A percentile compares a stretch with the other conserved stretches of the same genome.
Conservation (phyloP, 1,140 invertebrate genomes). For the Oryzaephilus surinamensis region DNA sequence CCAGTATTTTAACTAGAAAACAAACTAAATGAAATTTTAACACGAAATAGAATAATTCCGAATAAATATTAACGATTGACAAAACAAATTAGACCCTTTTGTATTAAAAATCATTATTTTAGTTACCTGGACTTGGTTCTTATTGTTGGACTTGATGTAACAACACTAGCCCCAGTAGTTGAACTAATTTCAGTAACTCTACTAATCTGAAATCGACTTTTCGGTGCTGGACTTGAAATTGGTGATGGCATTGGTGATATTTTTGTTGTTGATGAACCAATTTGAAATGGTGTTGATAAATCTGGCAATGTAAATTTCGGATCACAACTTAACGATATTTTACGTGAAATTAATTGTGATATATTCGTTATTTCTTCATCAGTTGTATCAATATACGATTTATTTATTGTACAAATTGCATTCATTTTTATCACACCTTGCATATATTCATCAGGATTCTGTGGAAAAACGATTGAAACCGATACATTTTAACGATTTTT, state of each 20-base stretch:
- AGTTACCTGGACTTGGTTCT: too few species aligned
- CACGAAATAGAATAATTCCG: too few species aligned
- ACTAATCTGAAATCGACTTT: conserved; percentile 21
- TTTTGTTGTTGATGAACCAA: conserved; percentile 17
- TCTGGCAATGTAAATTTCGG: too few species aligned
- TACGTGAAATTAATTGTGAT: conserved; percentile 23
- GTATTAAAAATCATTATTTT: conserved; percentile 4
- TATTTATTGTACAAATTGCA: conserved; percentile 30
- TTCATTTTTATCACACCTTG: conserved; percentile 26
- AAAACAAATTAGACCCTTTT: too few species aligned
- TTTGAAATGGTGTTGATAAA: conserved; percentile 1
- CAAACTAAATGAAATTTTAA: too few species aligned
- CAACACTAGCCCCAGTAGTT: too few species aligned
- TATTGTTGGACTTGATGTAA: too few species aligned
- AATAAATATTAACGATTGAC: too few species aligned
- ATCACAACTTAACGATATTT: conserved; percentile 30
- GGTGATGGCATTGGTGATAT: conserved; percentile 18
- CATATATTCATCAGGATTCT: conserved; percentile 27
- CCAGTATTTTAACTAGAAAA: too few species aligned
- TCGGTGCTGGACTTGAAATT: conserved; percentile 15
- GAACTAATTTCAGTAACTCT: conserved; percentile 20
- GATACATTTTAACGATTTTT: conserved; percentile 2
- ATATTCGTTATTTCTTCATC: conserved; percentile 23
- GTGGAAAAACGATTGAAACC: not conserved
- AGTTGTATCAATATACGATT: conserved; percentile 18